These are phyloP conservation scores for Choloepus didactylus DNA, from an alignment of 2,797 vertebrate species.

Conservation along the genomic window DNA sequence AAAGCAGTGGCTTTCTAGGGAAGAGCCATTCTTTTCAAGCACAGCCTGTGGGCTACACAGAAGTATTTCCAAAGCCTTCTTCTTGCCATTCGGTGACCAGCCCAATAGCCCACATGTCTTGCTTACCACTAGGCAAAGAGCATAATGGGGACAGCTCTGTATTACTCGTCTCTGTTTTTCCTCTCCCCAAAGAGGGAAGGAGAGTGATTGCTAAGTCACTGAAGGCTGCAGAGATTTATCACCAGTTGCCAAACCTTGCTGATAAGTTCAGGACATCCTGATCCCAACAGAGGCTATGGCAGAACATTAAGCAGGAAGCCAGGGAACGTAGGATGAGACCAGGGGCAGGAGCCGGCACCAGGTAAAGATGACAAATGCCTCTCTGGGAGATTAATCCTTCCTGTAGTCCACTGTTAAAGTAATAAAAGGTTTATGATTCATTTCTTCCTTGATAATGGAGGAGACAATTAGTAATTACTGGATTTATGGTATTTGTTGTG, in stretches of 20 bases:
- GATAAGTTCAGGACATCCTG: conserved; percentile 78
- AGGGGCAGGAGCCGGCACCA: conserved; percentile 79
- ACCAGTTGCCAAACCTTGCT: conserved; percentile 82
- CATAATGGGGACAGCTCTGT: neutral
- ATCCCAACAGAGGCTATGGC: conserved; percentile 85
- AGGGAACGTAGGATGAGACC: conserved; percentile 77
- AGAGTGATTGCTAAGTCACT: conserved; percentile 83
- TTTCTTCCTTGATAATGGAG: conserved; percentile 89
- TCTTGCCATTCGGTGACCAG: conserved; percentile 14
- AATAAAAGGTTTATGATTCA: conserved; percentile 89
- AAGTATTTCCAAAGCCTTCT: neutral
- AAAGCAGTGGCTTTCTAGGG: neutral
- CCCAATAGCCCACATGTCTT: conserved; percentile 23
- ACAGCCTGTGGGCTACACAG: neutral
- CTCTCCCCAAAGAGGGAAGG: conserved; percentile 70
- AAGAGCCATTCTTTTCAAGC: neutral
- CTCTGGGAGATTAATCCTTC: conserved; percentile 87
- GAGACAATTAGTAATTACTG: conserved; percentile 90
- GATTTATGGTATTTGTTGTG: conserved; percentile 90
- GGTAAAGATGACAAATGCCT: conserved; percentile 86
- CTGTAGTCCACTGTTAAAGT: conserved; percentile 86
- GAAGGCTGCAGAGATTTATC: conserved; percentile 86
- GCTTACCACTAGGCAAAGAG: neutral
- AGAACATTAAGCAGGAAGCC: conserved; percentile 82
- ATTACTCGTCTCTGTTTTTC: conserved; percentile 38